Conservation (phyloP, 2,888 invertebrate genomes). For the Corbicula japonica region DNA sequence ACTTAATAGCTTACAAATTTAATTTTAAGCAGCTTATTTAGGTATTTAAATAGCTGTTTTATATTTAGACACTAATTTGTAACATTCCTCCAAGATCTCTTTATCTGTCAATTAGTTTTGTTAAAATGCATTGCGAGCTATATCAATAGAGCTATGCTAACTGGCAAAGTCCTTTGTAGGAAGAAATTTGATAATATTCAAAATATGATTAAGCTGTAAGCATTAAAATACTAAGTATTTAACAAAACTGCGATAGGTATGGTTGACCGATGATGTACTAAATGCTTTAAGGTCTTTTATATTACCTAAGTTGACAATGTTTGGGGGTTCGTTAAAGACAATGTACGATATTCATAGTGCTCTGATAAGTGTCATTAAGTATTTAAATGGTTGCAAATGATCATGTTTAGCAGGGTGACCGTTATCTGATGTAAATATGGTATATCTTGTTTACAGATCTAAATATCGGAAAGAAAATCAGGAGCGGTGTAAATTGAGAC, state of each 20-base stretch:
- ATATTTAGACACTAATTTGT: constrained; percentile 7
- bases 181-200: constrained; percentile 9
- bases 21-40: too few relatives aligned
- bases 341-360: background rate
- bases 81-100: constrained; percentile 11
- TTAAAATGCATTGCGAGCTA: too few relatives aligned
- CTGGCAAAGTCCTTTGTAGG: constrained; percentile 13
- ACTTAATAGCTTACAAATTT: too few relatives aligned
- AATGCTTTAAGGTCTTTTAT: too few relatives aligned
- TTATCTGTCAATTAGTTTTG: constrained; percentile 5
- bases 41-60: constrained; percentile 11
- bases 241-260: too few relatives aligned
- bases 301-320: constrained; percentile 1
- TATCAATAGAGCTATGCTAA: background rate
- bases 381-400: constrained; percentile 14
- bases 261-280: too few relatives aligned
- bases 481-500: too few relatives aligned
- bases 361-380: background rate
- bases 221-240: too few relatives aligned
- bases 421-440: too few relatives aligned
- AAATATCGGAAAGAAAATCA: too few relatives aligned
- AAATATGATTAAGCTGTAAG: too few relatives aligned
- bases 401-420: background rate
- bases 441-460: too few relatives aligned
- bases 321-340: background rate